Evolutionary conservation across 2,888 invertebrate species (phyloP), one percentile per base, ranked within the genome.

Genomic region (Alloscopus bannaensis): DNA sequence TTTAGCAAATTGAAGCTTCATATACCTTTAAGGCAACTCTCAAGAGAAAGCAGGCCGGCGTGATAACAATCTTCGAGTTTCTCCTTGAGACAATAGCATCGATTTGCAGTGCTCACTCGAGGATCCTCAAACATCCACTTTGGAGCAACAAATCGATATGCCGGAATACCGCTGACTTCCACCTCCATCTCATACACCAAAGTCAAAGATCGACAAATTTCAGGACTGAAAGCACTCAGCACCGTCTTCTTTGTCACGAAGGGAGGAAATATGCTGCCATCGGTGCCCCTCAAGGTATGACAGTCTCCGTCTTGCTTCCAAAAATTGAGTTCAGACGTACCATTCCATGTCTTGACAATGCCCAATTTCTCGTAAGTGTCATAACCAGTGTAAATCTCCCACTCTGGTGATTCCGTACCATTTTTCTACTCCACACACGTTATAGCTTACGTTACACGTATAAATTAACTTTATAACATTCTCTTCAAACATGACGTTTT

Each of bases 371-470:
- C 24, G 6, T 75, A 28, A 8, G 68, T 59, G 24, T 59, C 50
- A 8, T 69, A 73, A 18, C 84, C 84, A 4, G 80, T 68, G 36
- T 81, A 57, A 36, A 84, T 52, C 65, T 83, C 52, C 50, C 73
- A 85, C 11, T 76, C 47, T 11, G 78, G 80, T 24, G 81, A 80
- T 31, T 77, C 80, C 0, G 77, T 64, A 18, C 60, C 77, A 66
- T 85, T 85, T 78, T 79, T 81, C 85, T 85, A 28, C 16, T 42
- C n/a, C 8, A 57, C 6, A 29, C 3, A 57, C n/a, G n/a, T n/a
- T 20, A 60, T 36, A 20, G 40, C 20, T n/a, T n/a, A n/a, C n/a
- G n/a, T n/a, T n/a, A n/a, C n/a, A n/a, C n/a, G n/a, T n/a, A n/a
- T n/a, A n/a, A n/a, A n/a, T n/a, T n/a, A n/a, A n/a, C n/a, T n/a